These are phyloP conservation scores for Pararge aegeria DNA, from an alignment of 1,140 invertebrate species.

Conservation along the genomic window DNA sequence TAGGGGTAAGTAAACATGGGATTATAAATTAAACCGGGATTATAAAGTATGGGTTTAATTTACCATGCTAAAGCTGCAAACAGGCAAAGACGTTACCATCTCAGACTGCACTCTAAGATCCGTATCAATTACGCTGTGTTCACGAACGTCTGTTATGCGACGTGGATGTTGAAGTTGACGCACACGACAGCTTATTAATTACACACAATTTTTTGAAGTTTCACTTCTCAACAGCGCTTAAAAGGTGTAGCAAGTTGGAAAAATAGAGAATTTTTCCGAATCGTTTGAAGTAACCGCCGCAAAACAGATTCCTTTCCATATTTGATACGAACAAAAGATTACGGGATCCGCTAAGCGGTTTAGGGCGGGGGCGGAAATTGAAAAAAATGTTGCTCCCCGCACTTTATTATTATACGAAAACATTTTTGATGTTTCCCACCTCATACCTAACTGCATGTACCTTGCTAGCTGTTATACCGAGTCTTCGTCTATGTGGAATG, in stretches of 20 bases:
- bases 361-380: conserved; percentile 32
- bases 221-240: neutral
- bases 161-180: too few species aligned
- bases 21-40: too few species aligned
- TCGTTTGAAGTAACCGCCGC: neutral
- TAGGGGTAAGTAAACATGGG: too few species aligned
- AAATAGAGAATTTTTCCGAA: neutral
- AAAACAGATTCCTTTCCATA: conserved; percentile 17
- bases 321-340: conserved; percentile 23
- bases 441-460: neutral
- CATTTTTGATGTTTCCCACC: neutral
- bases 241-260: neutral
- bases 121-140: too few species aligned
- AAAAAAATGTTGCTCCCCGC: conserved; percentile 12
- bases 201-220: conserved; percentile 15
- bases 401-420: conserved; percentile 7
- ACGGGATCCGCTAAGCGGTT: conserved; percentile 31
- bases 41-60: too few species aligned
- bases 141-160: too few species aligned
- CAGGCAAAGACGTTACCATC: too few species aligned
- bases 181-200: too few species aligned
- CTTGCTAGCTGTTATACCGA: neutral
- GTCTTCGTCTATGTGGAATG: too few species aligned
- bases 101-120: too few species aligned
- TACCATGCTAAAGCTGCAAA: too few species aligned